Percentiles rank a stretch among this genome's conserved stretches.
Evolutionary conservation across 2,797 vertebrate genomes (phyloP).

Genomic region (Lepus oiostolus): DNA sequence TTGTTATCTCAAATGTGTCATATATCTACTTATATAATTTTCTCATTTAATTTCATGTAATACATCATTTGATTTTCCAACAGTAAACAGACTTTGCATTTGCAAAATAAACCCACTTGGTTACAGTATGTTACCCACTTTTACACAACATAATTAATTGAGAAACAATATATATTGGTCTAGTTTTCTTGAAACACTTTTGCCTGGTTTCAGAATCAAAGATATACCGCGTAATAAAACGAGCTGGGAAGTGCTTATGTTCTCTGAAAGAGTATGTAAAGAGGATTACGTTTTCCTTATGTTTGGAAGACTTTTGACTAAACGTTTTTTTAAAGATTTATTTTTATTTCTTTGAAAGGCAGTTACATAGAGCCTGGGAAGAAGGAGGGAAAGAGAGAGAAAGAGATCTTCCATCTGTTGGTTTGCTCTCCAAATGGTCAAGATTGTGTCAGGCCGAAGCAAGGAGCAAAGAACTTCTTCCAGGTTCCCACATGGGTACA

Average conservation of each 20-base stretch:
- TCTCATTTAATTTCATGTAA: neutral
- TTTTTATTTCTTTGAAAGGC: no score
- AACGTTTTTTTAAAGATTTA: no score
- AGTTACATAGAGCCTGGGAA: no score
- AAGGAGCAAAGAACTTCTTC: no score
- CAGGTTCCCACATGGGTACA: no score
- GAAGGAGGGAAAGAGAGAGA: no score
- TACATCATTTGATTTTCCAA: neutral
- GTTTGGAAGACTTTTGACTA: no score
- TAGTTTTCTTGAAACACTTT: neutral
- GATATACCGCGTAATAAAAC: neutral
- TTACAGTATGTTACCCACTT: neutral
- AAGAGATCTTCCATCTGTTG: no score
- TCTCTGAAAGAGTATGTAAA: neutral
- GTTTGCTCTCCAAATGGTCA: no score
- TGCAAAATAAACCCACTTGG: neutral
- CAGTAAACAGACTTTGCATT: neutral
- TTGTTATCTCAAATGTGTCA: neutral
- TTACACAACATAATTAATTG: neutral
- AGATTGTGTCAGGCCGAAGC: no score
- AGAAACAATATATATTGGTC: neutral
- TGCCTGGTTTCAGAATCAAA: neutral
- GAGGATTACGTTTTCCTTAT: no score
- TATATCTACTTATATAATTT: neutral
- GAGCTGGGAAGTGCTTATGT: neutral